Conservation (phyloP, 2,888 invertebrate genomes). For the Lepidocyrtinus sp. region DNA sequence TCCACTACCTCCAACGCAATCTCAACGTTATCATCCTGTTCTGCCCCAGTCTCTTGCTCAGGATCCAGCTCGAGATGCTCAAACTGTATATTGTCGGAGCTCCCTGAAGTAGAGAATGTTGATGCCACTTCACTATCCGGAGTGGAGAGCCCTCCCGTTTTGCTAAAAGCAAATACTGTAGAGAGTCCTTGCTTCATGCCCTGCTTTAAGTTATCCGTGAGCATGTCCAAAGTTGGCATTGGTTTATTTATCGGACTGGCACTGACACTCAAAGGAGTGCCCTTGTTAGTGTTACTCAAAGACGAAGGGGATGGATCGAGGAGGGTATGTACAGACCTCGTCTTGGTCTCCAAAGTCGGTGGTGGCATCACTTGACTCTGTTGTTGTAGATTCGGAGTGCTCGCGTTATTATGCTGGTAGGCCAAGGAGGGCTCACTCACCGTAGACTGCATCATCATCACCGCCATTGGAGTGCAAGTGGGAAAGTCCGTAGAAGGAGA, state of each 20-base stretch:
- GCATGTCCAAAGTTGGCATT: conserved; percentile 55
- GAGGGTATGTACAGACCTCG: not conserved
- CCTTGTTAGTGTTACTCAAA: not conserved
- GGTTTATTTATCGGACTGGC: conserved; percentile 56
- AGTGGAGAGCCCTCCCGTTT: conserved; percentile 68
- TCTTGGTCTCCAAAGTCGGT: conserved; percentile 30
- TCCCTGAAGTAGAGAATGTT: conserved; percentile 67
- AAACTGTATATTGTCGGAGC: conserved; percentile 68
- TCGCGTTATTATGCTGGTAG: not conserved
- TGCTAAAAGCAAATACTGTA: conserved; percentile 67
- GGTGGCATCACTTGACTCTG: conserved; percentile 15
- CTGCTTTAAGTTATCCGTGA: conserved; percentile 62
- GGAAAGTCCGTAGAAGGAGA: conserved; percentile 48
- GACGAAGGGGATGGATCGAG: conserved; percentile 7
- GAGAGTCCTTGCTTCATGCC: conserved; percentile 65
- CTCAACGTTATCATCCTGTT: conserved; percentile 54
- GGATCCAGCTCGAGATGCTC: conserved; percentile 63
- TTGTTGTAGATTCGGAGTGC: not conserved
- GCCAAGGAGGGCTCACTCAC: conserved; percentile 40
- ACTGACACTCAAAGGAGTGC: conserved; percentile 37
- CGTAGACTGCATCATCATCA: conserved; percentile 49
- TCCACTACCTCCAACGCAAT: conserved; percentile 65
- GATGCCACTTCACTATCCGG: conserved; percentile 70
- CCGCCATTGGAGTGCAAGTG: conserved; percentile 32
- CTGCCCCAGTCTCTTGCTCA: conserved; percentile 16